Percentiles rank a stretch among this genome's conserved stretches.
Conservation (phyloP, 2,113 vertebrate genomes). For the Pangasianodon hypophthalmus region DNA sequence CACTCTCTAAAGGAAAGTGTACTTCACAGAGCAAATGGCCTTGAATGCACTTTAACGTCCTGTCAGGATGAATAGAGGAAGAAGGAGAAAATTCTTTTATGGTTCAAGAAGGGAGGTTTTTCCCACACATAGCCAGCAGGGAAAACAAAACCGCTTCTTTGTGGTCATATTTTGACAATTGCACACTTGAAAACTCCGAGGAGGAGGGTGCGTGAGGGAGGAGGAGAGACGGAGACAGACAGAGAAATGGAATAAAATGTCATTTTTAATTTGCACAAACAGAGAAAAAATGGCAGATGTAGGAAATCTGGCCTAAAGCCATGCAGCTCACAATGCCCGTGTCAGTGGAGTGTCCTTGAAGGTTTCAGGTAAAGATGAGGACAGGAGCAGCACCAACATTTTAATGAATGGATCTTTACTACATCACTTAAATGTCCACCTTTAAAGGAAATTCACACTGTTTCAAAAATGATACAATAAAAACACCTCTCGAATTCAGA, state of each 20-base stretch:
- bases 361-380: constrained; percentile 71
- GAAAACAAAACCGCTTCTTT: constrained; percentile 55
- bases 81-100: not conserved
- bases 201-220: constrained; percentile 50
- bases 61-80: constrained; percentile 10
- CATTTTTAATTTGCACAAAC: constrained; percentile 80
- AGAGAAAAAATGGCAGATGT: constrained; percentile 71
- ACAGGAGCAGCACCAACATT: constrained; percentile 58
- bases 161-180: constrained; percentile 63
- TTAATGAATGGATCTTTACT: constrained; percentile 57
- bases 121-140: constrained; percentile 48
- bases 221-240: constrained; percentile 25
- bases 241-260: constrained; percentile 68
- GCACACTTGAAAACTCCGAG: constrained; percentile 70
- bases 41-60: not conserved
- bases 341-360: constrained; percentile 80
- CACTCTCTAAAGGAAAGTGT: not conserved
- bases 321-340: constrained; percentile 69
- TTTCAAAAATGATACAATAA: not conserved
- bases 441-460: constrained; percentile 34
- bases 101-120: constrained; percentile 13
- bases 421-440: constrained; percentile 52
- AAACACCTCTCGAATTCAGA: not conserved
- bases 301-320: constrained; percentile 79
- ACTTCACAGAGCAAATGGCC: not conserved